phyloP scores from a whole-genome alignment of 2,888 invertebrate species.

The Drosophila prolongata region DNA sequence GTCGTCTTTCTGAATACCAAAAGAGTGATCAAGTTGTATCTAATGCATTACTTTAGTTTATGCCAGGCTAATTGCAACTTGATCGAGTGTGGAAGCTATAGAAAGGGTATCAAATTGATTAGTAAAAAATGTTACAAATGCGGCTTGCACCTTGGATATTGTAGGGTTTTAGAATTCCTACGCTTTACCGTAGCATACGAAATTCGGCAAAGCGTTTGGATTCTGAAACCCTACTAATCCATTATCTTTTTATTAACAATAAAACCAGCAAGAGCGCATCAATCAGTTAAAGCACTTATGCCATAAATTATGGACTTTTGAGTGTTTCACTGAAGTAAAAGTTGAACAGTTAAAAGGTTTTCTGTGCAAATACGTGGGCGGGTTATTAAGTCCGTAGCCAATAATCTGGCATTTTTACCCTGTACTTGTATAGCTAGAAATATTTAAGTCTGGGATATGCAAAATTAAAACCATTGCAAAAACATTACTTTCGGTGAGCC shows the following conservation, averaged over 20 bases:
- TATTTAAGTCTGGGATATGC: too few species aligned
- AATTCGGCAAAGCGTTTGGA: slow-evolving; percentile 96
- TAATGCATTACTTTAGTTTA: too few species aligned
- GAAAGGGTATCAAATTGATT: background rate
- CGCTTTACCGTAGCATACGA: slow-evolving; percentile 93
- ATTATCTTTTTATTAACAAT: slow-evolving; percentile 2
- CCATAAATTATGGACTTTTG: background rate
- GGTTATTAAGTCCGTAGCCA: too few species aligned
- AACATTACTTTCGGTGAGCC: too few species aligned
- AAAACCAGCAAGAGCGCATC: background rate
- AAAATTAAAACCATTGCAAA: too few species aligned
- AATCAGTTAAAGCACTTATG: background rate
- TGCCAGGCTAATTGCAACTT: background rate
- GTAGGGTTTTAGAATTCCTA: slow-evolving; percentile 97
- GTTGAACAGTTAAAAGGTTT: background rate
- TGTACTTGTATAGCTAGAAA: too few species aligned
- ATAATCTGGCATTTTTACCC: too few species aligned
- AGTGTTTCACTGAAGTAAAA: background rate
- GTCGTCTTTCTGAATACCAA: too few species aligned
- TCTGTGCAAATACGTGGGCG: background rate
- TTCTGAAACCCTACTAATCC: slow-evolving; percentile 91
- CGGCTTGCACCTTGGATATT: slow-evolving; percentile 54
- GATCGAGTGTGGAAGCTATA: background rate
- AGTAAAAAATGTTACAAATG: slow-evolving; percentile 1
- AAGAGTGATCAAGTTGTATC: too few species aligned